Conservation (phyloP, 1,140 invertebrate species). For the Adoxophyes honmai region DNA sequence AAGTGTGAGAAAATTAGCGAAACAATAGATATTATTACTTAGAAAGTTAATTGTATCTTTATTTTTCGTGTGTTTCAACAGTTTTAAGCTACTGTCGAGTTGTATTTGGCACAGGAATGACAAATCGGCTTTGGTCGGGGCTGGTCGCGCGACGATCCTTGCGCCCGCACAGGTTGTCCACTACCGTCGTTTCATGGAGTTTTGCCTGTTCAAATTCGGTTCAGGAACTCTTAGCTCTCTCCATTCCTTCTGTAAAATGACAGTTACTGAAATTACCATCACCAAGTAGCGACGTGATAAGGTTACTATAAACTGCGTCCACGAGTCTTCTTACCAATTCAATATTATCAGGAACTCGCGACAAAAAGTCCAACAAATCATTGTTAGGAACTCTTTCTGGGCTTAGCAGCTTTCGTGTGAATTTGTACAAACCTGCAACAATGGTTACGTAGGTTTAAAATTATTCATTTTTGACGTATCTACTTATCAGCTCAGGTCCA, state of each 20-base stretch:
- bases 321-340: slow-evolving; percentile 82
- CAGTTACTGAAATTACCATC: slow-evolving; percentile 5
- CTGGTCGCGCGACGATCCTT: background rate
- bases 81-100: too few relatives aligned
- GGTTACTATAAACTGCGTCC: background rate
- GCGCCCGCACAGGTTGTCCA: background rate
- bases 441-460: too few relatives aligned
- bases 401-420: slow-evolving; percentile 92
- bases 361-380: slow-evolving; percentile 97
- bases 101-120: too few relatives aligned
- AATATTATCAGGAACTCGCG: slow-evolving; percentile 95
- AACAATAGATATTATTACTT: too few relatives aligned
- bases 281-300: too few relatives aligned
- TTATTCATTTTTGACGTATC: too few relatives aligned
- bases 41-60: too few relatives aligned
- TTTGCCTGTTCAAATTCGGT: slow-evolving; percentile 33
- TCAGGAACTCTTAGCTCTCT: slow-evolving; percentile 64
- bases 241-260: slow-evolving; percentile 65
- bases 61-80: too few relatives aligned
- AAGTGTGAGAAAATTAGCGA: too few relatives aligned
- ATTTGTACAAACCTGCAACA: slow-evolving; percentile 96
- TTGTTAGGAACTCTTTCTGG: slow-evolving; percentile 97
- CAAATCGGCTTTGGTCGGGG: too few relatives aligned
- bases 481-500: too few relatives aligned
- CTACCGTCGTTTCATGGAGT: slow-evolving; percentile 42